Evolutionary conservation across 2,888 invertebrate species (phyloP), one percentile per base, ranked within the genome.

Genomic region (Chrysolina oricalcia): DNA sequence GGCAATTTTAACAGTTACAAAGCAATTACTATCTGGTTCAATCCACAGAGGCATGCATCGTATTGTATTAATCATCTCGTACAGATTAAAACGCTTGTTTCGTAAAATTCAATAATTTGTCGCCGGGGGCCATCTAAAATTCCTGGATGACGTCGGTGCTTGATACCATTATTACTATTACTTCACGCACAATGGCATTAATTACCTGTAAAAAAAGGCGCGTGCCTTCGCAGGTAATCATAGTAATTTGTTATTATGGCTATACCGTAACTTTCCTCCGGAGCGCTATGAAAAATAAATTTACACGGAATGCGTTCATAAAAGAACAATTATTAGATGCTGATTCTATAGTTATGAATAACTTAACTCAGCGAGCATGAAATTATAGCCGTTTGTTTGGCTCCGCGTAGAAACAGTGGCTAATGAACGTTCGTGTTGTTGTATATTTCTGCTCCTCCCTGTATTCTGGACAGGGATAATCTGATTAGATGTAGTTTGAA

Each of bases 121-220:
- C 59, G 59, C 59, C 59, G 1, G 35, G n/a, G 59, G 59, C 59
- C 17, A 9, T 59, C 15, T 27, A 2, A 15, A 15, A 59, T 59
- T 59, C 59, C 27, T 59, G n/a, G 9, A 35, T 59, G 15, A 27
- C 15, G 59, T 27, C 19, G 50, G 11, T 50, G 50, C 50, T 17
- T 59, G 59, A 59, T 59, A 59, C 59, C 59, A 59, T 59, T 59
- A 59, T 59, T 59, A 59, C 23, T 35, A n/a, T 59, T 59, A 59
- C 23, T 35, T 9, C 59, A 67, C 67, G 67, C 67, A 50, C 67
- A 67, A 50, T 67, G n/a, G 27, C 50, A 67, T 67, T 35, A 50
- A 27, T 48, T 50, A 35, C 67, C 35, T n/a, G 17, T 67, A 27
- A 67, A 67, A 67, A 67, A 66, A 50, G 27, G 50, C 67, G 67